Percentiles rank a stretch among this genome's conserved stretches.
These are phyloP conservation scores for Regulus satrapa DNA, from an alignment of 2,113 vertebrate species.

Conservation along the genomic window DNA sequence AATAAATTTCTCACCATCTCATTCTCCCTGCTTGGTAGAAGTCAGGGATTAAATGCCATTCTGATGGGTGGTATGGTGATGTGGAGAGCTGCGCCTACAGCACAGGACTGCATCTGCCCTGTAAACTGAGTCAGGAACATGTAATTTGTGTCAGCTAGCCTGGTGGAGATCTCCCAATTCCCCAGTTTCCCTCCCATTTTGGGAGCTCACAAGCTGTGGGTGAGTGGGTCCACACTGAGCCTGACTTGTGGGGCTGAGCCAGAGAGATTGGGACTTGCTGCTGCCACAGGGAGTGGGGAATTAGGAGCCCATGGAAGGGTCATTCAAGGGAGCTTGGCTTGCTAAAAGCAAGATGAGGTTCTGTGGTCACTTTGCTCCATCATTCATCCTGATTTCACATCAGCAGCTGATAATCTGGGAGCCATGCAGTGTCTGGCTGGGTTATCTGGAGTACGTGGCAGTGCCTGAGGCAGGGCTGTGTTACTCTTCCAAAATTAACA, in stretches of 20 bases:
- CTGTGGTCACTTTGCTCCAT: neutral
- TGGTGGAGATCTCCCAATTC: neutral
- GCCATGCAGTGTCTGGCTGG: rapidly evolving
- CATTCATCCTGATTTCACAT: neutral
- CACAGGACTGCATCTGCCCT: neutral
- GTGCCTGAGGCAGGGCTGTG: neutral
- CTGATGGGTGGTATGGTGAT: neutral
- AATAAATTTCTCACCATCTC: conserved; percentile 15
- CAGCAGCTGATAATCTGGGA: neutral
- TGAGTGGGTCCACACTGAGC: rapidly evolving
- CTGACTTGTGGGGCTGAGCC: neutral
- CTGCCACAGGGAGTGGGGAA: neutral
- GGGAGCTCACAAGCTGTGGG: neutral
- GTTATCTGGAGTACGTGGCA: neutral
- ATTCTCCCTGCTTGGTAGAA: neutral
- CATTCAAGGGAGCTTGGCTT: neutral
- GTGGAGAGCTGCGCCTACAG: neutral
- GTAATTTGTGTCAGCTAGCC: neutral
- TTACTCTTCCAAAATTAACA: neutral
- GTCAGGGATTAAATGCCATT: neutral
- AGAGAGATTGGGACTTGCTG: neutral
- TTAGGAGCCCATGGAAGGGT: neutral
- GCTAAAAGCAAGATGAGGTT: neutral
- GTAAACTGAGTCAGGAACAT: neutral
- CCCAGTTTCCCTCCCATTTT: neutral